Base-by-base conservation (phyloP, 2,113 vertebrate species). In the Marmota flaviventris region DNA sequence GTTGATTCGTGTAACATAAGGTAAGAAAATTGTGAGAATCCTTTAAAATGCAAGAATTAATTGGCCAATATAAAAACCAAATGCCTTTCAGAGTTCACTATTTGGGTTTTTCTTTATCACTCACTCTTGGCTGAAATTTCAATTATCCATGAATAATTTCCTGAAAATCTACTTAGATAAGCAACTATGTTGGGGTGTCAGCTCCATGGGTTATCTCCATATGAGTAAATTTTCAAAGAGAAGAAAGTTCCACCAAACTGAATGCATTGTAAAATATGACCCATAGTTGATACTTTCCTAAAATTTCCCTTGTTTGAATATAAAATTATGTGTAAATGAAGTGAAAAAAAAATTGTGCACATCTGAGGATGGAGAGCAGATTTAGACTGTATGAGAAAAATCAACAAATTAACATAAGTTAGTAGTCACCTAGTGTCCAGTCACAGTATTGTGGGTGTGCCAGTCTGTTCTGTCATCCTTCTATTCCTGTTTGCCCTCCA, bases 11-110 rank as follows among this genome's bases (percentile, higher is more conserved):
- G 34, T n/a, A 73, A 81, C 48, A 69, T 12, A 77, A 56, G 39
- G 7, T 51, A 81, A 9, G 53, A 25, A 86, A 93, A 87, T 72
- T 83, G 51, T 34, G 20, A 34, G 13, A 75, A 8, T 56, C 20
- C 16, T 29, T 95, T 82, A 63, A 53, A 91, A 72, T 39, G 2
- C 73, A 82, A 70, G 12, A 73, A 92, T 56, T 72, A 93, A 83
- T 61, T 75, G 51, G 9, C 79, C 39, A 70, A 51, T 34, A 76
- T 92, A 70, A 86, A 84, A 97, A 70, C 85, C 29, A 89, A 84
- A 67, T 85, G 24, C 0, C 17, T 67, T 13, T 76, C 39, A 2
- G 18, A 76, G 48, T 81, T 79, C 79, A 37, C 34, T 37, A 42
- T 29, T 85, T 81, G 42, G 4, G 42, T 92, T 88, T 9, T 84